Base-by-base conservation (phyloP, 2,797 vertebrate species). In the Oreonectes daqikongensis region DNA sequence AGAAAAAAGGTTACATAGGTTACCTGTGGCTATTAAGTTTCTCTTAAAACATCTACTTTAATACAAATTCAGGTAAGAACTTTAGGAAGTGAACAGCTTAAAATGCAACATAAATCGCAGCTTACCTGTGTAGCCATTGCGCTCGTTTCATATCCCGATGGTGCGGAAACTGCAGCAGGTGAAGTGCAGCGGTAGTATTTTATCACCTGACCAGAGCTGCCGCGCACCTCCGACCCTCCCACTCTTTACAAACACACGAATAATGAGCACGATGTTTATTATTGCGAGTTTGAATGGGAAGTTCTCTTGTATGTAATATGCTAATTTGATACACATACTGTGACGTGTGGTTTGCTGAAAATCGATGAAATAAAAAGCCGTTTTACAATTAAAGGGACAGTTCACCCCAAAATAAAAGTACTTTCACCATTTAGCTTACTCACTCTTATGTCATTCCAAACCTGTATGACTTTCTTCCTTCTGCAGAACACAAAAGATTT, bases 91-190 rank as follows among this genome's bases (percentile, higher is more conserved):
- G 1, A n/a, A n/a, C n/a, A n/a, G n/a, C n/a, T n/a, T n/a, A n/a
- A 44, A 44, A 26, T 0, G 6, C 18, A 24, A 18, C 32, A 50
- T 35, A 69, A 26, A 70, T 1, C 38, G 14, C 17, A 18, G 42
- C 73, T 72, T 79, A 87, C 85, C 83, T 87, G 71, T 60, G 66
- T 11, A 12, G 79, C 81, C 85, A 85, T 86, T 72, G 63, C 5
- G 79, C 59, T 46, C 14, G 48, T 55, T 72, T 75, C 42, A 59
- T 32, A 52, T 77, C 71, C 63, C 50, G 66, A 61, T 67, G 46
- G 74, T 44, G 69, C 61, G 55, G 69, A 74, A 78, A 82, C 73
- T 79, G 64, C 24, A 28, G 61, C 63, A 79, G 69, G 48, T 82
- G 20, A 80, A 35, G 68, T 63, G 64, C 26, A 67, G 59, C 64